Evolutionary conservation across 2,888 invertebrate genomes (phyloP).

Genomic region (Pantelozetes paolii): DNA sequence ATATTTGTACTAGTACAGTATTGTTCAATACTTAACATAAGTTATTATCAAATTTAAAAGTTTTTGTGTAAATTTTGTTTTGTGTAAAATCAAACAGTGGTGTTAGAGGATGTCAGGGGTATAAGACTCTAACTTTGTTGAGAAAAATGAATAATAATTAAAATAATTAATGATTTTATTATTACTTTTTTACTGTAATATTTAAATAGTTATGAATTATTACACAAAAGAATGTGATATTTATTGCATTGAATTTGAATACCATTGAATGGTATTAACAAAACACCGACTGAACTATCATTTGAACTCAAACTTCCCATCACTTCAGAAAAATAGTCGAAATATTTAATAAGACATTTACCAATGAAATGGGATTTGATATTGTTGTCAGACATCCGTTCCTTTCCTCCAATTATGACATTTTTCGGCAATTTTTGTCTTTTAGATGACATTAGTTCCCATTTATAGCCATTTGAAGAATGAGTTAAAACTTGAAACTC

Average conservation of each 20-base stretch:
- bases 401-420: background rate
- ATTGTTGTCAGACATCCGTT: background rate
- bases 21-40: too few relatives aligned
- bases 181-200: too few relatives aligned
- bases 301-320: background rate
- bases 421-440: background rate
- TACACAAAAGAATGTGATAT: background rate
- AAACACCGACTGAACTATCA: background rate
- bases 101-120: too few relatives aligned
- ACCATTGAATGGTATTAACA: background rate
- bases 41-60: too few relatives aligned
- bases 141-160: too few relatives aligned
- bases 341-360: background rate
- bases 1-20: too few relatives aligned
- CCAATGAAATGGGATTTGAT: background rate
- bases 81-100: too few relatives aligned
- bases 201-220: background rate
- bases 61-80: too few relatives aligned
- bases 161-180: too few relatives aligned
- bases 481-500: slow-evolving; percentile 9
- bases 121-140: too few relatives aligned
- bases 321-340: background rate
- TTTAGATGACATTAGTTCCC: background rate
- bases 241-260: background rate
- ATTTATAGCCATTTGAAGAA: background rate